Conservation (phyloP, 2,797 vertebrate species). For the Sphenodon punctatus region DNA sequence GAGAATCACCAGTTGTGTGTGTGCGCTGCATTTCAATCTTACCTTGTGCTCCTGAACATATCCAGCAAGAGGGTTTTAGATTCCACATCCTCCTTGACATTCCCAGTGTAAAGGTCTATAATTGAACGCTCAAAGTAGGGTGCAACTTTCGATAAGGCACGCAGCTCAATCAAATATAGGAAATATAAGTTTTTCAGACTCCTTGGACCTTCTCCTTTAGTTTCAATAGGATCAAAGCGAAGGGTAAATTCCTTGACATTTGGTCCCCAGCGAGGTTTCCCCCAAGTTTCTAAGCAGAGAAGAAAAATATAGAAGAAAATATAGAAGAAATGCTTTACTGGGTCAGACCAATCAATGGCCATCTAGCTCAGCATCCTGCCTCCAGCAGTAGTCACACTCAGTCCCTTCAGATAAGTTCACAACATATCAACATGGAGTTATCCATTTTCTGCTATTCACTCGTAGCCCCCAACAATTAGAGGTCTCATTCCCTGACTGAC, state of each 20-base stretch:
- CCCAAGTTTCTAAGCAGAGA: constrained; percentile 85
- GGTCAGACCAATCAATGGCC: too few relatives aligned
- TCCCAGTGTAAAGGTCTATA: constrained; percentile 92
- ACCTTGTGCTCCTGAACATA: constrained; percentile 90
- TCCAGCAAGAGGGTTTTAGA: constrained; percentile 90
- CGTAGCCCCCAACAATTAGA: neutral
- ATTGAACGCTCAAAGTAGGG: constrained; percentile 91
- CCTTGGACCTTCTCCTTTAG: constrained; percentile 92
- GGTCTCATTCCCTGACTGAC: too few relatives aligned
- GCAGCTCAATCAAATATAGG: constrained; percentile 93
- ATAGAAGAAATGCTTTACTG: too few relatives aligned
- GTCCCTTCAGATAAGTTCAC: too few relatives aligned
- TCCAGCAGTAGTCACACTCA: too few relatives aligned
- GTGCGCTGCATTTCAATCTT: too few relatives aligned
- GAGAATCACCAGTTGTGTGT: too few relatives aligned
- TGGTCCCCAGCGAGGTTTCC: constrained; percentile 87
- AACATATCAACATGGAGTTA: neutral
- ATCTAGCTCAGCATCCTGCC: too few relatives aligned
- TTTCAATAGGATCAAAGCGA: constrained; percentile 88
- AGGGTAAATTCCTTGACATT: constrained; percentile 89
- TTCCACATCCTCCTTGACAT: constrained; percentile 80
- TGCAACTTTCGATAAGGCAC: constrained; percentile 91
- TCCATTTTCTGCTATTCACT: neutral
- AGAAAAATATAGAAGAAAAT: neutral
- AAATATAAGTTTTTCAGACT: constrained; percentile 96